A percentile compares a stretch with the other conserved stretches of the same genome.
Conservation (phyloP, 2,113 vertebrate species). For the Malurus alboscapulatus region DNA sequence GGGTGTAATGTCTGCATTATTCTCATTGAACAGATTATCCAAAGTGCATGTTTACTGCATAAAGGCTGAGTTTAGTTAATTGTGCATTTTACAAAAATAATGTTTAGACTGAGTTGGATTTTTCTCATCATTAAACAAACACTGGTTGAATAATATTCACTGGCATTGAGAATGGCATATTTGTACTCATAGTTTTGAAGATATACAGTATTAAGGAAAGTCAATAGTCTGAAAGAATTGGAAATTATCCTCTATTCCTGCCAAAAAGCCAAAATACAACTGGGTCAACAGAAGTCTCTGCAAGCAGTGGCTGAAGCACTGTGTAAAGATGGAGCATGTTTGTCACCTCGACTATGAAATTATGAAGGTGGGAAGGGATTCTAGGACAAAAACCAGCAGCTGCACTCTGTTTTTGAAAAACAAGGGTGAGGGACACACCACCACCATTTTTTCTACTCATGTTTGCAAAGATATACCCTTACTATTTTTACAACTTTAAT, state of each 20-base stretch:
- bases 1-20: constrained; percentile 52
- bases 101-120: background rate
- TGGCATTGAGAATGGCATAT: background rate
- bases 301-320: background rate
- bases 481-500: background rate
- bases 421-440: accelerated
- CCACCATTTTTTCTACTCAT: background rate
- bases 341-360: background rate
- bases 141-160: background rate
- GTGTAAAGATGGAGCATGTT: background rate
- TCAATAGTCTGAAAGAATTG: background rate
- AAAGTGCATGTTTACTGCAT: constrained; percentile 48
- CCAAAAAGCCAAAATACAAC: background rate
- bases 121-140: constrained; percentile 33
- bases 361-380: background rate
- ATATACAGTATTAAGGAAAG: background rate
- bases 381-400: background rate
- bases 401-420: background rate
- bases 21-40: constrained; percentile 67
- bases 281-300: background rate
- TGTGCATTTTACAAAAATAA: constrained; percentile 47
- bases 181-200: background rate
- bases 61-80: constrained; percentile 24
- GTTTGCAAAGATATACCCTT: background rate
- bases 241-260: background rate